Percentiles rank a stretch among this genome's conserved stretches.
Conservation (phyloP, 2,113 vertebrate species). For the Tyto alba region DNA sequence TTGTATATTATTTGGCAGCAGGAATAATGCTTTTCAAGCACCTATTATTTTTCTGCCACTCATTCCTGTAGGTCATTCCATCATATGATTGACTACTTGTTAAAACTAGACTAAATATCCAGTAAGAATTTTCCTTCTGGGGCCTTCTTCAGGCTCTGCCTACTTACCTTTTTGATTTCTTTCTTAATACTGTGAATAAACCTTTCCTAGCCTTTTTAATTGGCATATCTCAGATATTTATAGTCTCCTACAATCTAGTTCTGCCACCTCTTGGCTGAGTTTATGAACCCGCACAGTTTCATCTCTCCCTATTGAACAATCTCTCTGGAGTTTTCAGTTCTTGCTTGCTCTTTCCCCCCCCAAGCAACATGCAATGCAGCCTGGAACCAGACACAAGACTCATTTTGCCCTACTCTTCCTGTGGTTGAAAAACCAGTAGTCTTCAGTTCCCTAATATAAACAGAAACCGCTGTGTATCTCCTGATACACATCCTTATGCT, state of each 20-base stretch:
- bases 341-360: not conserved
- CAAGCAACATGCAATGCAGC: not conserved
- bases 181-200: not conserved
- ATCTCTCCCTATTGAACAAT: not conserved
- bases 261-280: not conserved
- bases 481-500: not conserved
- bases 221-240: not conserved
- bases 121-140: slow-evolving; percentile 1
- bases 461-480: not conserved
- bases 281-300: not conserved
- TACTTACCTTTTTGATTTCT: not conserved
- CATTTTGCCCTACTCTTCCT: not conserved
- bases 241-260: not conserved
- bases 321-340: not conserved
- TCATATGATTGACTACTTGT: not conserved
- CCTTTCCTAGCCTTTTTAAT: slow-evolving; percentile 5
- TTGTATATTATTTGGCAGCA: not conserved
- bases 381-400: not conserved
- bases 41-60: not conserved
- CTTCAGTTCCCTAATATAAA: not conserved
- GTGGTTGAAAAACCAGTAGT: not conserved
- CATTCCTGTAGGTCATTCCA: not conserved
- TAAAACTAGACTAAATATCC: not conserved
- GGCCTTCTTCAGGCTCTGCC: not conserved
- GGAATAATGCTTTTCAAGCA: not conserved